These are phyloP conservation scores for Sphaeramia orbicularis DNA, from an alignment of 2,797 vertebrate genomes.

Conservation along the genomic window DNA sequence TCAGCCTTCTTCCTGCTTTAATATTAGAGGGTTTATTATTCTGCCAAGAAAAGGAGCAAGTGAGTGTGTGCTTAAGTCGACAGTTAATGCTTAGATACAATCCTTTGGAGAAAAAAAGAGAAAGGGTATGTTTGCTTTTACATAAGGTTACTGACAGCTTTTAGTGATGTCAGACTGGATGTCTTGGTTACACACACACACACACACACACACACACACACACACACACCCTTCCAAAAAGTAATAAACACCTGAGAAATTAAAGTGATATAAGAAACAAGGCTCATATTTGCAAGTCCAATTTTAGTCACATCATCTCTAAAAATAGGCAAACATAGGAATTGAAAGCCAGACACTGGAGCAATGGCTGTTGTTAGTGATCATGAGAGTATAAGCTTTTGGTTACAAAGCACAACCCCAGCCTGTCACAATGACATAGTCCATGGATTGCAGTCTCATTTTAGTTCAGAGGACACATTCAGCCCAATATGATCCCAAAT, in stretches of 20 bases:
- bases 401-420: too few relatives aligned
- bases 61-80: not conserved
- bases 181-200: not conserved
- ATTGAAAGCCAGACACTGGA: not conserved
- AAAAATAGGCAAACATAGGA: slow-evolving; percentile 20
- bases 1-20: not conserved
- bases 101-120: not conserved
- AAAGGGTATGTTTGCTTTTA: not conserved
- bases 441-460: too few relatives aligned
- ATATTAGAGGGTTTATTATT: not conserved
- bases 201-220: slow-evolving; percentile 1
- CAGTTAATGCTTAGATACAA: not conserved
- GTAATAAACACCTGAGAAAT: slow-evolving; percentile 12
- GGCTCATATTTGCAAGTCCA: slow-evolving; percentile 36
- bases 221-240: not conserved
- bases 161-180: not conserved
- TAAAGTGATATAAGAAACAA: slow-evolving; percentile 19
- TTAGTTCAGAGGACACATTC: too few relatives aligned
- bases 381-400: too few relatives aligned
- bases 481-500: too few relatives aligned
- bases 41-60: not conserved
- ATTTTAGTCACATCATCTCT: slow-evolving; percentile 21
- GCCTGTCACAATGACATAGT: too few relatives aligned
- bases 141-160: slow-evolving; percentile 4
- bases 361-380: not conserved